Conservation (phyloP, 2,888 invertebrate genomes). For the Andrena marginata region DNA sequence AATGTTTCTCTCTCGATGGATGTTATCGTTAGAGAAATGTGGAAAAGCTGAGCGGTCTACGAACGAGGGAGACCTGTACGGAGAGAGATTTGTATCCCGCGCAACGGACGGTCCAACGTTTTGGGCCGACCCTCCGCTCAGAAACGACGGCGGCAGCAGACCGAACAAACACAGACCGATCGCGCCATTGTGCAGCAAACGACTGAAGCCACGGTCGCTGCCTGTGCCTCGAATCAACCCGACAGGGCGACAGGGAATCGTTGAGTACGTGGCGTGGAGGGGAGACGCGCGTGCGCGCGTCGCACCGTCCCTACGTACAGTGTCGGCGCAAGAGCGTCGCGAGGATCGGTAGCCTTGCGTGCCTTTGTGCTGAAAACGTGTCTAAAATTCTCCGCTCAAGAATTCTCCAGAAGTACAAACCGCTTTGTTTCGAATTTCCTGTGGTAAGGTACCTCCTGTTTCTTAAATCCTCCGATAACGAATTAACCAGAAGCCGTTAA, state of each 20-base stretch:
- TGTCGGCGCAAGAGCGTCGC: conserved; percentile 37
- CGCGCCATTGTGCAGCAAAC: conserved; percentile 83
- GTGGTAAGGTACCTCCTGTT: conserved; percentile 18
- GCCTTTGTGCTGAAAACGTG: conserved; percentile 35
- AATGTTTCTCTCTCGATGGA: conserved; percentile 31
- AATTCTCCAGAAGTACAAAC: background rate
- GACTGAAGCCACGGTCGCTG: conserved; percentile 73
- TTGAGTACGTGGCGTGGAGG: background rate
- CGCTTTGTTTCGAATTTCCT: conserved; percentile 4
- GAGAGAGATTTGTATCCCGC: conserved; percentile 71
- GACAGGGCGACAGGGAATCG: conserved; percentile 4
- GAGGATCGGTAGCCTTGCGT: conserved; percentile 11
- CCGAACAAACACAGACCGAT: conserved; percentile 70
- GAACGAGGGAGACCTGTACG: conserved; percentile 60
- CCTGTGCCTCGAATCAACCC: conserved; percentile 46
- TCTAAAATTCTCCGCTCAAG: conserved; percentile 12
- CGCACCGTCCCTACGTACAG: conserved; percentile 18
- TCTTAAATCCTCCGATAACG: background rate
- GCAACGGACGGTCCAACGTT: conserved; percentile 82
- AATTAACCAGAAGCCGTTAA: background rate
- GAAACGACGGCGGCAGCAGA: conserved; percentile 81
- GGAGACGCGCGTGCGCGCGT: conserved; percentile 39
- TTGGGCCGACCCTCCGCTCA: conserved; percentile 83
- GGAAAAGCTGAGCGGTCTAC: conserved; percentile 55
- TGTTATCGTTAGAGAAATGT: conserved; percentile 28